Conservation (phyloP, 2,888 invertebrate genomes). For the Agelastica alni region DNA sequence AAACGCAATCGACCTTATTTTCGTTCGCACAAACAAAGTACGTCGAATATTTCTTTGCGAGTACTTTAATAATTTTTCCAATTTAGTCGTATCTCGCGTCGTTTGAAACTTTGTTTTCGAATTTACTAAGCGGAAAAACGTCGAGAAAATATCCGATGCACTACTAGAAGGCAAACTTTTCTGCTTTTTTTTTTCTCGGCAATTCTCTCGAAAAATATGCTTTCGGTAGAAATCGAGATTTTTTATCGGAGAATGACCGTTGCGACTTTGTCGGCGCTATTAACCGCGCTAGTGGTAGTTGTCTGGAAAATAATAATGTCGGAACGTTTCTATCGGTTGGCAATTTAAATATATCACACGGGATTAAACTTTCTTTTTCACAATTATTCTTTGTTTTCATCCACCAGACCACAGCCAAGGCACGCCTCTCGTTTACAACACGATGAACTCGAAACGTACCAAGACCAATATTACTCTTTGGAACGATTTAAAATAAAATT, state of each 20-base stretch:
- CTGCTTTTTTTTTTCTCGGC: slow-evolving; percentile 2
- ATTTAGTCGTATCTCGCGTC: not conserved
- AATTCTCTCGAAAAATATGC: slow-evolving; percentile 11
- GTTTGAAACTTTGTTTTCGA: not conserved
- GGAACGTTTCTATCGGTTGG: slow-evolving; percentile 14
- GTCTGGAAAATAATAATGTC: slow-evolving; percentile 24
- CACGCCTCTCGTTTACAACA: too few species aligned
- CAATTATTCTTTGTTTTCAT: too few species aligned
- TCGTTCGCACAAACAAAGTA: too few species aligned
- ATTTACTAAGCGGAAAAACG: slow-evolving; percentile 2
- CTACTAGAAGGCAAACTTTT: not conserved
- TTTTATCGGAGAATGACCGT: slow-evolving; percentile 9
- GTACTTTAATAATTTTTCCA: too few species aligned
- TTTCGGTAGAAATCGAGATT: slow-evolving; percentile 12
- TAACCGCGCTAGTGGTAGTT: slow-evolving; percentile 21
- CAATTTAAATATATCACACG: slow-evolving; percentile 23
- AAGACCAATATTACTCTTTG: too few species aligned
- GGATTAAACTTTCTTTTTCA: too few species aligned
- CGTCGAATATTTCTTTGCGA: too few species aligned
- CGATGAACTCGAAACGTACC: too few species aligned
- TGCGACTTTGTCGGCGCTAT: slow-evolving; percentile 8
- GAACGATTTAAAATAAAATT: too few species aligned
- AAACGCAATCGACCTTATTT: too few species aligned
- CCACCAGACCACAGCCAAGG: too few species aligned
- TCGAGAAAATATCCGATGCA: not conserved